Conservation (phyloP, 2,888 invertebrate species). For the Iselma pallidipennis region DNA sequence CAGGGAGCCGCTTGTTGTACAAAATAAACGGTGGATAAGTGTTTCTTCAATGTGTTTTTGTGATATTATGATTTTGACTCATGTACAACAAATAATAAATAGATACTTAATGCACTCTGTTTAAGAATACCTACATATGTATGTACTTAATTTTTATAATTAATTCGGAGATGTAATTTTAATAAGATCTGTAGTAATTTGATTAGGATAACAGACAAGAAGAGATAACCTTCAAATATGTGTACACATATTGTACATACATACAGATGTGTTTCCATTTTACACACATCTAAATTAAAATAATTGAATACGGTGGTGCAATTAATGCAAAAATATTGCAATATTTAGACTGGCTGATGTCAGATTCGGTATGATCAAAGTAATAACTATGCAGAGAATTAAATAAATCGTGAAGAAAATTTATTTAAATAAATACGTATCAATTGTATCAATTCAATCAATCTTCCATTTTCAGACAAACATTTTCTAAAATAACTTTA, state of each 20-base stretch:
- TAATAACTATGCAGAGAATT: neutral
- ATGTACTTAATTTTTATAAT: too few relatives aligned
- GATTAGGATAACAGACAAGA: neutral
- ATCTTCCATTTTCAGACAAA: too few relatives aligned
- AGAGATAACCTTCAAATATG: neutral
- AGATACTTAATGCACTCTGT: too few relatives aligned
- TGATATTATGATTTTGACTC: neutral
- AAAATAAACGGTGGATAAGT: neutral
- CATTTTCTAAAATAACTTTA: too few relatives aligned
- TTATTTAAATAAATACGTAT: too few relatives aligned
- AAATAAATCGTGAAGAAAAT: neutral
- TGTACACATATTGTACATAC: neutral
- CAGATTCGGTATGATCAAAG: neutral
- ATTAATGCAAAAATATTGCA: neutral
- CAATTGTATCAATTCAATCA: too few relatives aligned
- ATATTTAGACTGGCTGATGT: constrained; percentile 1
- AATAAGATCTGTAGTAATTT: neutral
- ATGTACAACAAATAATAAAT: too few relatives aligned
- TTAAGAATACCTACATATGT: too few relatives aligned
- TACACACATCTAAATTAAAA: neutral
- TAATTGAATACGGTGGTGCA: neutral
- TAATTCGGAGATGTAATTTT: neutral
- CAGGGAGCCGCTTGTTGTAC: neutral
- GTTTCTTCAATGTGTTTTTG: neutral
- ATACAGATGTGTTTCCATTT: constrained; percentile 2